These are phyloP conservation scores for Macrocentrus cingulum DNA, from an alignment of 1,140 invertebrate species.

Conservation along the genomic window DNA sequence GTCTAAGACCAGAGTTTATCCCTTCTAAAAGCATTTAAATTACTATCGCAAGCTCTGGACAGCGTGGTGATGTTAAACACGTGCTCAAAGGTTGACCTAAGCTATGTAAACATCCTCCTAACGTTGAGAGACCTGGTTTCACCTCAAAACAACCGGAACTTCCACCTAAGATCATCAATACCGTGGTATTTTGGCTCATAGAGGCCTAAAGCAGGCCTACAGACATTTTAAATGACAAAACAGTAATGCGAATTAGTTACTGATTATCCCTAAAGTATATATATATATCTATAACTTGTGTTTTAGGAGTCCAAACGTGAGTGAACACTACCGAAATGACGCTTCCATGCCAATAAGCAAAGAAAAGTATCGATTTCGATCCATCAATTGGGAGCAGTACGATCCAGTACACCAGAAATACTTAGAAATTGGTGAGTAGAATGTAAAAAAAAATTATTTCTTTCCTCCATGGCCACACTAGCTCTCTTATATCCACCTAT, in stretches of 20 bases:
- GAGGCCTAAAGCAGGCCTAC: too few relatives aligned
- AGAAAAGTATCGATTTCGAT: conserved; percentile 80
- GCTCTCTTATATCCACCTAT: too few relatives aligned
- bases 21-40: too few relatives aligned
- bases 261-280: too few relatives aligned
- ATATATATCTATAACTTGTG: too few relatives aligned
- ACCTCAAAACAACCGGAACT: conserved; percentile 23
- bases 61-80: conserved; percentile 21
- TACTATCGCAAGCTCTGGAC: conserved; percentile 8
- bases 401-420: conserved; percentile 89
- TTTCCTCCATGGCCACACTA: neutral
- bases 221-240: neutral
- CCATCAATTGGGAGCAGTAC: conserved; percentile 86
- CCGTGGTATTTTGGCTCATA: neutral
- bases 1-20: neutral
- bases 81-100: conserved; percentile 31
- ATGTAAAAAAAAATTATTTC: neutral
- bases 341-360: conserved; percentile 73
- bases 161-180: neutral
- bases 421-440: conserved; percentile 82
- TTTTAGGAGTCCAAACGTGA: conserved; percentile 78
- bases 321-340: conserved; percentile 71
- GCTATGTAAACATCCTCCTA: conserved; percentile 36
- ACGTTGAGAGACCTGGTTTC: conserved; percentile 2
- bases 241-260: too few relatives aligned